These are phyloP conservation scores for Chrysina gloriosa DNA, from an alignment of 2,888 invertebrate genomes.

Conservation along the genomic window DNA sequence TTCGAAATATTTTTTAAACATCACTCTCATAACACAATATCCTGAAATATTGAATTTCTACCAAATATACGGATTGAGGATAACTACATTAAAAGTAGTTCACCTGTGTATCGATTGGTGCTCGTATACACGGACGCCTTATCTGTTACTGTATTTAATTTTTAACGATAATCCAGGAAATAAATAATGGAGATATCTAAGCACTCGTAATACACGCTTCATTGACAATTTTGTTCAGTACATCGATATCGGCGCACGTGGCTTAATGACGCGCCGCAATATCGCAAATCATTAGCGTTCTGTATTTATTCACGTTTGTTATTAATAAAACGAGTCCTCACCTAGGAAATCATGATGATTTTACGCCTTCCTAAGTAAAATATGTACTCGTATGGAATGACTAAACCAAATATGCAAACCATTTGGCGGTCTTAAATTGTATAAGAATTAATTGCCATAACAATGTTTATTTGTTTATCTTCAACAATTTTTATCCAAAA, in stretches of 20 bases:
- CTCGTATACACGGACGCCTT: background rate
- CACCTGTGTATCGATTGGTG: background rate
- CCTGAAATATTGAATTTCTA: background rate
- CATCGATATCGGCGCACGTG: background rate
- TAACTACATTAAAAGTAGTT: background rate
- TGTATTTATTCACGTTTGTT: background rate
- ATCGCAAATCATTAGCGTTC: background rate
- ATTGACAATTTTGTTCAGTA: constrained; percentile 7
- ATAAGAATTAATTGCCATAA: no score
- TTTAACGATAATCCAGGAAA: constrained; percentile 15
- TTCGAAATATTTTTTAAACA: no score
- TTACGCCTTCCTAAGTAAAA: no score
- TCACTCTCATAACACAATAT: no score
- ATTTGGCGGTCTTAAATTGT: no score
- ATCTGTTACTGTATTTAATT: background rate
- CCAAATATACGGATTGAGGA: background rate
- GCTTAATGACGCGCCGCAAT: background rate
- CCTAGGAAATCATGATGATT: background rate
- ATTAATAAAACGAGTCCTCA: background rate
- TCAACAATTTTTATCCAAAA: no score
- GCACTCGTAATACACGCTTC: constrained; percentile 3
- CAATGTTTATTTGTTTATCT: no score
- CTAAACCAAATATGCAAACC: no score
- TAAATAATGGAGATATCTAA: background rate
- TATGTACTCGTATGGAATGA: no score